phyloP scores from a whole-genome alignment of 37 sponge, comb jelly and placozoan species.

The Ianthella basta region DNA sequence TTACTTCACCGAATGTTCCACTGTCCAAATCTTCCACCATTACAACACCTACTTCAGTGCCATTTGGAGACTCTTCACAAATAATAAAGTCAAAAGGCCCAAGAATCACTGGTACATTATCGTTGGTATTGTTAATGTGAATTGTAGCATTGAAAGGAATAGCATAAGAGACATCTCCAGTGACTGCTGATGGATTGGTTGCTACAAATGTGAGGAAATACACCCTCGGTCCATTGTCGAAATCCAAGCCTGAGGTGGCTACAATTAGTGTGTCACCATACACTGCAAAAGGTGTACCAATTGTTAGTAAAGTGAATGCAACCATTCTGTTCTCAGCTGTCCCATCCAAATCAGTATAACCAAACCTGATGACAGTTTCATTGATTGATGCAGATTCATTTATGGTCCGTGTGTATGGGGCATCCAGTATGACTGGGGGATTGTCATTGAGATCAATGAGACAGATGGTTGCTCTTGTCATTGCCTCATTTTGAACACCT shows the following conservation, averaged over 20 bases:
- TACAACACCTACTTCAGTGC: slow-evolving; percentile 38
- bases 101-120: slow-evolving; percentile 63
- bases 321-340: slow-evolving; percentile 48
- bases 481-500: background rate
- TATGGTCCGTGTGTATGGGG: slow-evolving; percentile 35
- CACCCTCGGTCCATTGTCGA: slow-evolving; percentile 30
- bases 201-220: slow-evolving; percentile 51
- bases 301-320: slow-evolving; percentile 34
- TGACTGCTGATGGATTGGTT: slow-evolving; percentile 45
- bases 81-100: slow-evolving; percentile 33
- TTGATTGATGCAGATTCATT: slow-evolving; percentile 29
- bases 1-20: slow-evolving; percentile 15
- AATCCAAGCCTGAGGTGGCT: slow-evolving; percentile 27
- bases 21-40: slow-evolving; percentile 65
- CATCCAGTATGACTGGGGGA: background rate
- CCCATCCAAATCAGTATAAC: slow-evolving; percentile 40
- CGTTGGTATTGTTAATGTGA: slow-evolving; percentile 65
- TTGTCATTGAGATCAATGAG: slow-evolving; percentile 18
- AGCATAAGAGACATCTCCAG: slow-evolving; percentile 40
- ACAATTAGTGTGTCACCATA: slow-evolving; percentile 40
- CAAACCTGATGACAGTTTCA: slow-evolving; percentile 38
- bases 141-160: slow-evolving; percentile 42
- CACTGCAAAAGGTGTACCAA: slow-evolving; percentile 57
- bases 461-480: background rate
- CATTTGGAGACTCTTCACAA: slow-evolving; percentile 37